Percentiles rank a stretch among this genome's conserved stretches.
Evolutionary conservation across 2,797 vertebrate genomes (phyloP).

Genomic region (Poecile montanus): DNA sequence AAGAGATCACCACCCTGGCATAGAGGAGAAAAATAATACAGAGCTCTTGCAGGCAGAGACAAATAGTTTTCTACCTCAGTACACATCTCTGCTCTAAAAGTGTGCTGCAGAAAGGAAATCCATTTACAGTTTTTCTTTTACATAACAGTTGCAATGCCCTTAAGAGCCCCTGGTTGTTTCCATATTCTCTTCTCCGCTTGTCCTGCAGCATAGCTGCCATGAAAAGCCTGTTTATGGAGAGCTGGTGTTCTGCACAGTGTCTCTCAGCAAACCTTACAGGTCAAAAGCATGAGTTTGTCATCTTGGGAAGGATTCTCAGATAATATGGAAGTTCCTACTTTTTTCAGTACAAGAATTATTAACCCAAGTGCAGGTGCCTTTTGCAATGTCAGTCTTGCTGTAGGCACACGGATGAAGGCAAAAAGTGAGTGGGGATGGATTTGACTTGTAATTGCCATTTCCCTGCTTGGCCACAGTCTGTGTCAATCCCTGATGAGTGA

Average conservation of each 20-base stretch:
- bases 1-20: slow-evolving; percentile 4
- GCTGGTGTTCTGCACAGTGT: neutral
- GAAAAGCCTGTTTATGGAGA: neutral
- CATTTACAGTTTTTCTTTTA: slow-evolving; percentile 56
- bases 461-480: neutral
- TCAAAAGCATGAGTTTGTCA: neutral
- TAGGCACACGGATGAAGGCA: neutral
- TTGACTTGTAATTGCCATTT: neutral
- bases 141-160: slow-evolving; percentile 32
- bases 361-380: neutral
- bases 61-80: slow-evolving; percentile 51
- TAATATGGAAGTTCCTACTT: neutral
- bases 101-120: slow-evolving; percentile 46
- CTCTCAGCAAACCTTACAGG: neutral
- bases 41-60: slow-evolving; percentile 14
- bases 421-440: neutral
- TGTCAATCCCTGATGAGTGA: neutral
- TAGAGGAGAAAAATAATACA: neutral
- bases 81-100: slow-evolving; percentile 18
- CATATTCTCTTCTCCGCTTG: neutral
- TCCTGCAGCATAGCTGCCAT: neutral
- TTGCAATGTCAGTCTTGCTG: neutral
- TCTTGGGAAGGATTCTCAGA: neutral
- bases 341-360: neutral
- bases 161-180: slow-evolving; percentile 10